These are phyloP conservation scores for Heliconius ethilla DNA, from an alignment of 2,888 invertebrate species.

Conservation along the genomic window DNA sequence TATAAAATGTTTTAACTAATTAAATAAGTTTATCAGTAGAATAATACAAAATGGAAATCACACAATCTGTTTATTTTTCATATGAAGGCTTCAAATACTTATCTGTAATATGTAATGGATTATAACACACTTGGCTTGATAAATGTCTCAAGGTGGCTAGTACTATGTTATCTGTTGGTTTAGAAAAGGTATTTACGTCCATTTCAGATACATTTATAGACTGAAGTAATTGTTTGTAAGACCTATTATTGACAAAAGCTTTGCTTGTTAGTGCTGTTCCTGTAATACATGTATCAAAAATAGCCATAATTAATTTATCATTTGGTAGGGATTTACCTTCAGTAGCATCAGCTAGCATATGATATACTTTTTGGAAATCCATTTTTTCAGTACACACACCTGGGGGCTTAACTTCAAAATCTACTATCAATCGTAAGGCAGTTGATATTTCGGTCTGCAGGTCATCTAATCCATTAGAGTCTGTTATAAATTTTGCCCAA, in stretches of 20 bases:
- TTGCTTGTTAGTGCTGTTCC: constrained; percentile 66
- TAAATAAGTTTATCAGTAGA: background rate
- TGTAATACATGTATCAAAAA: constrained; percentile 63
- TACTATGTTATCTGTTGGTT: constrained; percentile 55
- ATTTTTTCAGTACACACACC: constrained; percentile 54
- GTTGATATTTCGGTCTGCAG: constrained; percentile 63
- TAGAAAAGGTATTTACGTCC: constrained; percentile 51
- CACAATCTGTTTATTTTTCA: background rate
- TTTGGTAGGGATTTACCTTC: constrained; percentile 64
- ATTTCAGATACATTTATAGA: constrained; percentile 54
- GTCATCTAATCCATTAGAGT: constrained; percentile 56
- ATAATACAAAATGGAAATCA: background rate
- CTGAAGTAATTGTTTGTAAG: constrained; percentile 53
- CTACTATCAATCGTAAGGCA: constrained; percentile 68
- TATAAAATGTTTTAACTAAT: background rate
- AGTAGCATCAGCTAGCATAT: constrained; percentile 67
- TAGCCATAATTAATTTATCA: constrained; percentile 50
- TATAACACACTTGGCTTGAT: constrained; percentile 58
- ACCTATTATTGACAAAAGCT: constrained; percentile 55
- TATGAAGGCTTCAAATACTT: constrained; percentile 51
- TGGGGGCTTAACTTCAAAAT: constrained; percentile 63
- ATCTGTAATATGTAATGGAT: constrained; percentile 64
- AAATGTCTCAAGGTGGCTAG: constrained; percentile 57
- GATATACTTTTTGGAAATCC: constrained; percentile 65
- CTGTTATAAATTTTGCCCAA: constrained; percentile 66